phyloP scores from a whole-genome alignment of 2,888 invertebrate genomes.

The Eulithis testata region DNA sequence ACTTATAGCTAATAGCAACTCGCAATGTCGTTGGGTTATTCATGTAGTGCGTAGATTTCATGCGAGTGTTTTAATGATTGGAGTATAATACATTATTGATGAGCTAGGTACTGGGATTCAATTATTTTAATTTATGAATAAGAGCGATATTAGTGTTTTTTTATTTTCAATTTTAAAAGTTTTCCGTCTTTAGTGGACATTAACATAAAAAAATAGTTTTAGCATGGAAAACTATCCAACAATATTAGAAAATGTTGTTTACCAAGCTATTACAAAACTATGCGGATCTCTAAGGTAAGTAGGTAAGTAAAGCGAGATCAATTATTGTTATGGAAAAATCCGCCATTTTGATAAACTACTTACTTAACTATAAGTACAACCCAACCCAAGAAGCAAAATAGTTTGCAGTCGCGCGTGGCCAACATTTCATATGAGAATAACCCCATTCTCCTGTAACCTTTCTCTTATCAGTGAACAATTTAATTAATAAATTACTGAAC shows the following conservation, averaged over 20 bases:
- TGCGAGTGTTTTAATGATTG: not conserved
- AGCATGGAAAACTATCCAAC: not conserved
- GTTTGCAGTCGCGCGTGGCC: not conserved
- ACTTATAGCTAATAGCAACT: conserved; percentile 36
- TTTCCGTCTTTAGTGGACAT: too few species aligned
- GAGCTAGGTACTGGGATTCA: not conserved
- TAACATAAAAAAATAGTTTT: too few species aligned
- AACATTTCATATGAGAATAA: conserved; percentile 38
- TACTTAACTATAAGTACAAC: too few species aligned
- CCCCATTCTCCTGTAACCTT: conserved; percentile 36
- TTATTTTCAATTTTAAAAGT: too few species aligned
- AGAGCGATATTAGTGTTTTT: too few species aligned
- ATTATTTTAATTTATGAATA: not conserved
- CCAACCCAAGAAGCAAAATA: not conserved
- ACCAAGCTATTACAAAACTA: not conserved
- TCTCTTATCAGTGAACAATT: conserved; percentile 51
- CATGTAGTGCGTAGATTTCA: conserved; percentile 12
- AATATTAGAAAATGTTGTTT: conserved; percentile 17
- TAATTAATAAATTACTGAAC: conserved; percentile 46
- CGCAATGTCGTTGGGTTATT: conserved; percentile 27
- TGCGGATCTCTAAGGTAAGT: too few species aligned
- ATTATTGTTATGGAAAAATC: too few species aligned
- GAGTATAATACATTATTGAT: not conserved
- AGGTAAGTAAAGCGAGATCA: too few species aligned
- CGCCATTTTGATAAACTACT: not conserved